Conservation (phyloP, 2,113 vertebrate genomes). For the Muntiacus reevesi region DNA sequence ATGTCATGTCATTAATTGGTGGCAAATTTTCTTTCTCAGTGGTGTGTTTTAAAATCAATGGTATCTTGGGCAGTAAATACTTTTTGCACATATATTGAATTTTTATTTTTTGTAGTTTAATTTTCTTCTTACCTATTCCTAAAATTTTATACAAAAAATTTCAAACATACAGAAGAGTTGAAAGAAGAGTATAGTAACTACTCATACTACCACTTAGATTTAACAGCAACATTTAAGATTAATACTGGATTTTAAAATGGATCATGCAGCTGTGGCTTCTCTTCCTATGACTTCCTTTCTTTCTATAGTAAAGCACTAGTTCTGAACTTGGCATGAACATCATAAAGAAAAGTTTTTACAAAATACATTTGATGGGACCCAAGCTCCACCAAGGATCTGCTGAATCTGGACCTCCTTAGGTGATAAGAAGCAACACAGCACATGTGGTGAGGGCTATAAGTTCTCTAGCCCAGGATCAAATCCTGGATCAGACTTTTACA, state of each 20-base stretch:
- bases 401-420: neutral
- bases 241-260: constrained; percentile 37
- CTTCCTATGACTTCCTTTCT: constrained; percentile 30
- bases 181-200: constrained; percentile 9
- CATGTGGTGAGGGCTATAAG: neutral
- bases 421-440: neutral
- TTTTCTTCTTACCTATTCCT: neutral
- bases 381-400: neutral
- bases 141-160: constrained; percentile 9
- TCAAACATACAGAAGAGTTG: constrained; percentile 15
- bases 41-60: neutral
- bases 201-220: neutral
- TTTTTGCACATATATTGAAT: neutral
- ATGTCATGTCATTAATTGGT: neutral
- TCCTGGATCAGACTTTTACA: neutral
- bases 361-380: neutral
- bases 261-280: neutral
- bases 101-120: constrained; percentile 2
- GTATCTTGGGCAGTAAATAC: neutral
- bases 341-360: neutral
- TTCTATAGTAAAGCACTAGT: neutral
- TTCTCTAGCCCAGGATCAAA: neutral
- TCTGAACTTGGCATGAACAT: neutral
- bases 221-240: neutral
- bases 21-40: neutral